Base-by-base conservation (phyloP, 2,797 vertebrate genomes). In the Takifugu ocellatus region DNA sequence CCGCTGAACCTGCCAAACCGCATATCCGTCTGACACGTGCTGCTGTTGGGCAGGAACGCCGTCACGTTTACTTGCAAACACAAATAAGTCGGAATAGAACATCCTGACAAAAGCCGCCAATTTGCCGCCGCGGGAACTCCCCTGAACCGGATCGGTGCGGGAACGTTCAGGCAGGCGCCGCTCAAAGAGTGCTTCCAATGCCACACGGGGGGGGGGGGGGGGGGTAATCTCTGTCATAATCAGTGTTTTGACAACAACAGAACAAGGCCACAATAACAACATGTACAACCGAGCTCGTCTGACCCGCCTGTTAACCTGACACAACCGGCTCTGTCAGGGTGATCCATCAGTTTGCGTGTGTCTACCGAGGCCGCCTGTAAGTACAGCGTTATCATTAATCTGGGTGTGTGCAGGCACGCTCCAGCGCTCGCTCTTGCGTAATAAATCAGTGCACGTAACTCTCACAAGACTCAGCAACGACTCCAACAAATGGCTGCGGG, bases 401-500 rank as follows among this genome's bases (percentile, higher is more conserved):
- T 25, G 62, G 25, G 43, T 56, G 49, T 39, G 56, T 5, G 21
- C 17, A 2, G 1, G 5, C 27, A 1, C 0, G 25, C 39, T 25
- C 26, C 5, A 26, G 24, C 29, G 54, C 16, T 14, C n/a, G 16
- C 5, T 4, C 24, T n/a, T 59, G 62, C 27, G 46, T 66, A 46
- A 75, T 84, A 70, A 80, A 77, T 80, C 61, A 66, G 54, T 70
- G 55, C 66, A 65, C 44, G 44, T 68, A 74, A 75, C 60, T 63
- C 72, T 79, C 70, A 51, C 14, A 43, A 59, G 62, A 69, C 63
- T 64, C 72, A 70, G 69, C 74, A 61, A 55, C 15, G 49, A 60
- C 68, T 70, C 55, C 5, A 1, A 63, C 54, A 15, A 74, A 79
- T 53, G 59, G 64, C 79, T 64, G 56, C 55, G 50, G 76, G 75